Base-by-base conservation (phyloP, 2,888 invertebrate genomes). In the Colletes collaris region DNA sequence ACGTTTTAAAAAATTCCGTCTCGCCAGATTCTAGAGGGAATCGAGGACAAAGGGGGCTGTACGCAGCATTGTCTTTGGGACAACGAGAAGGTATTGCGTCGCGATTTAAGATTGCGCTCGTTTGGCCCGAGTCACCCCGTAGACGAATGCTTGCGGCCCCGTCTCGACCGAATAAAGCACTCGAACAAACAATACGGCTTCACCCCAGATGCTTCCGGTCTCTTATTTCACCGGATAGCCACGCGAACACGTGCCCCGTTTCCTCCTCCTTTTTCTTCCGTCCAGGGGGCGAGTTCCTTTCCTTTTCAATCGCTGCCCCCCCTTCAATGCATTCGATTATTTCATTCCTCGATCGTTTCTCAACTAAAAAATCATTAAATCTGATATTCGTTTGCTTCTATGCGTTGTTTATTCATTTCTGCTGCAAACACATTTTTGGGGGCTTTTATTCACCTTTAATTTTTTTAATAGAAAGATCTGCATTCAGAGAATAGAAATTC, bases 131-230 rank as follows among this genome's bases (percentile, higher is more conserved):
- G 79, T 83, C 86, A 84, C 77, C 79, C 79, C 77, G 81, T 77
- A 86, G 80, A 75, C 70, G 71, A 67, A 72, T 56, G 65, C 53
- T 16, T 37, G 68, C 40, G 49, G 67, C 59, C 60, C 72, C 68
- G 75, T 16, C 79, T 72, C 76, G 66, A 55, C 70, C 79, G 87
- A 87, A 90, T 89, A 89, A 89, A 90, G 87, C 86, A 84, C 87
- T 84, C 89, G 87, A 87, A 88, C 91, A 91, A 92, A 92, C 92
- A 92, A 92, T 92, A 90, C 89, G 88, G 90, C 91, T 91, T 90
- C 90, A 88, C 86, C 86, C 89, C 92, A 92, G 90, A 92, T 92
- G 92, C 91, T 91, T 92, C 92, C 92, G 92, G 92, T 92, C 91
- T 92, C 92, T 91, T 91, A 92, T 92, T 92, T 92, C 92, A 91